Evolutionary conservation across 2,888 invertebrate genomes (phyloP), one percentile per base, ranked within the genome.

Genomic region (Andrena haemorrhoa): DNA sequence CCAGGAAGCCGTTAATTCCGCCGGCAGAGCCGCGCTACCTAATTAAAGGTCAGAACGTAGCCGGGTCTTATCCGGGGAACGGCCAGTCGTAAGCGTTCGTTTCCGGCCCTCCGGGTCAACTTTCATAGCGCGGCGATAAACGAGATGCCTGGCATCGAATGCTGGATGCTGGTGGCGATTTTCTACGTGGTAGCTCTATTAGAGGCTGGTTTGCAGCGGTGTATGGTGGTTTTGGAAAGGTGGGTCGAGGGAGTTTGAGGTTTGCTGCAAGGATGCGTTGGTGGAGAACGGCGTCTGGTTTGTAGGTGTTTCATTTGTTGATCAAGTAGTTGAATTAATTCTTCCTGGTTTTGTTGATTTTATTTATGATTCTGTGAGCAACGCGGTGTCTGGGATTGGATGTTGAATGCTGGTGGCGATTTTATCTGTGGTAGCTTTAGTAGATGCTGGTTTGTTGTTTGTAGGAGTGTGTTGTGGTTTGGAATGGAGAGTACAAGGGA

Each of bases 1-100:
- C 90, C 92, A 92, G 92, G 92, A 92, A 93, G 92, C 92, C 89
- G 92, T 93, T 93, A 89, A 90, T 92, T 92, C 89, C 88, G 76
- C 88, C 75, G 79, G 87, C 90, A 87, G 89, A 88, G 85, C 85
- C 86, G 90, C 88, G 90, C 90, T 91, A 92, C 91, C 91, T 93
- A 92, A 93, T 93, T 92, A 92, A 92, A 92, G 93, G 92, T 92
- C 93, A 92, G 91, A 73, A 85, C 85, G 82, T 69, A 85, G 76
- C 84, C 79, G 64, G 80, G 83, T 85, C 85, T 89, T 88, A 88
- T 88, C 87, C 86, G 85, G 81, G 65, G 82, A 87, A 81, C 89
- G 88, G 81, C 75, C 83, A 85, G 83, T 85, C 74, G 86, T 90
- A 92, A 92, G 87, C 91, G 89, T 77, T 83, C 86, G 86, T 86